These are phyloP conservation scores for Pedicia rivosa DNA, from an alignment of 2,888 invertebrate genomes.

Conservation along the genomic window DNA sequence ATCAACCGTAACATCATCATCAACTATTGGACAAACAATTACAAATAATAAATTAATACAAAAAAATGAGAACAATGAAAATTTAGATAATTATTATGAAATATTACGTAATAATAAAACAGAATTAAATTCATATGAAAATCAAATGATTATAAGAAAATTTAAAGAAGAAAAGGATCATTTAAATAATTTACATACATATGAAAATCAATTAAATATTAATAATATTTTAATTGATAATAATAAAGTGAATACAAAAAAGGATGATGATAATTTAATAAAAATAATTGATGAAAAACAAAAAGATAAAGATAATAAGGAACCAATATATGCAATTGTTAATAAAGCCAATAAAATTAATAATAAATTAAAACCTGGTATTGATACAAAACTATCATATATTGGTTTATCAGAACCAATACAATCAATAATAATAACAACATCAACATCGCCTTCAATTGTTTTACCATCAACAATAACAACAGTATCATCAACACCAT, in stretches of 20 bases:
- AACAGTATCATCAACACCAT: slow-evolving; percentile 26
- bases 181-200: background rate
- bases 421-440: background rate
- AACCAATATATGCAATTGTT: slow-evolving; percentile 30
- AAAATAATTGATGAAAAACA: slow-evolving; percentile 13
- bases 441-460: slow-evolving; percentile 4
- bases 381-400: slow-evolving; percentile 19
- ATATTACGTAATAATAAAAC: background rate
- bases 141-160: slow-evolving; percentile 22
- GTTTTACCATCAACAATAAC: slow-evolving; percentile 14
- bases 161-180: slow-evolving; percentile 11
- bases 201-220: background rate
- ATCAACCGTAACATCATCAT: background rate
- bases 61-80: no score
- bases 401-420: slow-evolving; percentile 18
- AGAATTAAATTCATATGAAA: slow-evolving; percentile 18
- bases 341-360: slow-evolving; percentile 31
- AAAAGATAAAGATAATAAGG: slow-evolving; percentile 9
- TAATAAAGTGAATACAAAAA: no score
- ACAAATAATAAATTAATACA: background rate
- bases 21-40: no score
- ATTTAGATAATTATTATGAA: background rate
- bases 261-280: slow-evolving; percentile 15
- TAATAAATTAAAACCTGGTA: slow-evolving; percentile 21
- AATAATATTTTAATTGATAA: no score